Percentiles rank a stretch among this genome's conserved stretches.
These are phyloP conservation scores for Hemicrepidius hirtus DNA, from an alignment of 2,888 invertebrate species.

Conservation along the genomic window DNA sequence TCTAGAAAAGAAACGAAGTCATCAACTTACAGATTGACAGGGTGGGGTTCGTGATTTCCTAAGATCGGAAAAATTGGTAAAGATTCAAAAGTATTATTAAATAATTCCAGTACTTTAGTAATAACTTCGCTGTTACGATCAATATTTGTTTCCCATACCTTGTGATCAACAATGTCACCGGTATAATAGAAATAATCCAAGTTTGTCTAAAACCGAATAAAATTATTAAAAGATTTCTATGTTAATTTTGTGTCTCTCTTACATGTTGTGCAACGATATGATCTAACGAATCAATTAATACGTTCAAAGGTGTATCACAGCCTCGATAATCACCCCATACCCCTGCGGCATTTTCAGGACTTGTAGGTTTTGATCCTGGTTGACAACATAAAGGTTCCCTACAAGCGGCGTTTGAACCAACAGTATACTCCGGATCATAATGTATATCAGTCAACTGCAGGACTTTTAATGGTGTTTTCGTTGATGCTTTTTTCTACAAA, in stretches of 20 bases:
- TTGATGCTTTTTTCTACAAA: conserved; percentile 43
- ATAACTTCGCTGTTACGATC: conserved; percentile 78
- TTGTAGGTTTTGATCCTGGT: conserved; percentile 67
- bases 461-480: conserved; percentile 63
- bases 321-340: conserved; percentile 86
- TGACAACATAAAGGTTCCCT: conserved; percentile 86
- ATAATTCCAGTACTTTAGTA: conserved; percentile 70
- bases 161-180: conserved; percentile 91
- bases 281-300: conserved; percentile 76
- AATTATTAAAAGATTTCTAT: background rate
- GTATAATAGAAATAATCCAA: conserved; percentile 85
- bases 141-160: conserved; percentile 88
- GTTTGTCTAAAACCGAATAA: conserved; percentile 70
- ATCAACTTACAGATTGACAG: conserved; percentile 84
- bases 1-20: background rate
- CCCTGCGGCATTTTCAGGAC: conserved; percentile 74
- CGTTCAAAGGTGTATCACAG: conserved; percentile 84
- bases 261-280: conserved; percentile 52
- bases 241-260: too few species aligned
- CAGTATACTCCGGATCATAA: conserved; percentile 81
- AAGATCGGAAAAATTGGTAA: conserved; percentile 76
- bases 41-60: conserved; percentile 84
- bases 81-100: conserved; percentile 71
- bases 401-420: conserved; percentile 80
- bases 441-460: conserved; percentile 86